Base-by-base conservation (phyloP, 2,797 vertebrate species). In the Cygnus olor region DNA sequence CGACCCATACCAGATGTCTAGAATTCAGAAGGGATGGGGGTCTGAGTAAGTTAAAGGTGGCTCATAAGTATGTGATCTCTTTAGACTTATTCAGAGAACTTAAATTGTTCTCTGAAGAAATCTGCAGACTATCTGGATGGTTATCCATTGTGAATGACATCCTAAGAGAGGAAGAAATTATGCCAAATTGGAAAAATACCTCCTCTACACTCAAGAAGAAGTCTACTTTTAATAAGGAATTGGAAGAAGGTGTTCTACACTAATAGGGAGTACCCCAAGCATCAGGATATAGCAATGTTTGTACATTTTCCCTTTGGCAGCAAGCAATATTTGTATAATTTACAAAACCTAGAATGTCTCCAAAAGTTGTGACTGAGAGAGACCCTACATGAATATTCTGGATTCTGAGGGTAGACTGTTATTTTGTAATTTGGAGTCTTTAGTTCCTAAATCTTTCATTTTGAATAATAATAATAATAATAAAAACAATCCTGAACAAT, bases 1-100 rank as follows among this genome's bases (percentile, higher is more conserved):
- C 36, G 80, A 16, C 24, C 18, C 0, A 0, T 21, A 8, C 18
- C 24, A 18, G 51, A 7, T 22, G 32, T 22, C 3, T 1, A n/a
- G 22, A 45, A 25, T 76, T 13, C 47, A 30, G 54, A 0, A 0
- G 10, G 15, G 4, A 14, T 8, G 4, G 18, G 2, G 14, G 1
- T 34, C 28, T 0, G 1, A 68, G 28, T 54, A 36, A 71, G 10
- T 13, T 58, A 22, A 58, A 44, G 5, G 11, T 4, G 4, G 17
- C 44, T 78, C 36, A 56, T 20, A 4, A 51, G 1, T 12, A 10
- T 9, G 16, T 5, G 18, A 7, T 84, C 45, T 30, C 45, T 42
- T 71, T 11, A 38, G 32, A 8, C 15, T 63, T n/a, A 13, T 1
- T 73, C 38, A 86, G 51, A 88, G 21, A 53, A 45, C 44, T 30